Evolutionary conservation across 2,797 vertebrate species (phyloP).

Genomic region (Spheniscus humboldti): DNA sequence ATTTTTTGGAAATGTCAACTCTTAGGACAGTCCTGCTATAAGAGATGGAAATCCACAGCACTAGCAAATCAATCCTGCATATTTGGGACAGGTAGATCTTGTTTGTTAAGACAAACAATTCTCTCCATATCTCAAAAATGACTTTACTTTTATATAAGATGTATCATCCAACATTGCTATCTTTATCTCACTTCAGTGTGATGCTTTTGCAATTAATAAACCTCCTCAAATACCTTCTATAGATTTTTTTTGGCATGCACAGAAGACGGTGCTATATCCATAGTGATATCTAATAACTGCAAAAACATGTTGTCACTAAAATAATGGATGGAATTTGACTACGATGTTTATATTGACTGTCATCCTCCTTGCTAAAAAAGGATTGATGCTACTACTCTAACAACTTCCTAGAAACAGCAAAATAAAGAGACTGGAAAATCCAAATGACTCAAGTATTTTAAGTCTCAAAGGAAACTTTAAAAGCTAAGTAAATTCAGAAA

Average conservation of each 20-base stretch:
- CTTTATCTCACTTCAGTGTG: not conserved
- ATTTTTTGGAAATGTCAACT: not conserved
- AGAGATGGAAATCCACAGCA: not conserved
- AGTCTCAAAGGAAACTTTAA: not conserved
- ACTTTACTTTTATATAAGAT: not conserved
- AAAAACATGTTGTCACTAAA: slow-evolving; percentile 27
- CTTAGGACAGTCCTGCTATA: not conserved
- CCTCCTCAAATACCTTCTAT: not conserved
- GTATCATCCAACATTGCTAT: not conserved
- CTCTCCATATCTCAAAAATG: not conserved
- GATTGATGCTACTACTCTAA: not conserved
- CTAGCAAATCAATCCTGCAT: not conserved
- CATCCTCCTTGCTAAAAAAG: not conserved
- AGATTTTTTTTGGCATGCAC: not conserved
- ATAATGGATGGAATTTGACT: slow-evolving; percentile 40
- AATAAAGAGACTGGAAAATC: not conserved
- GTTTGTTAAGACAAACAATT: slow-evolving; percentile 4
- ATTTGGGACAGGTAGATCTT: not conserved
- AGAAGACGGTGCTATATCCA: not conserved
- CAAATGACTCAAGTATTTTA: not conserved
- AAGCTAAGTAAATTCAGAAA: not conserved
- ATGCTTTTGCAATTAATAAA: slow-evolving; percentile 41
- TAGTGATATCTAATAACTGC: not conserved
- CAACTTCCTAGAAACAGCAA: not conserved
- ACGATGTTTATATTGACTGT: not conserved